Evolutionary conservation across 2,113 vertebrate species (phyloP).

Genomic region (Syngnathus scovelli): DNA sequence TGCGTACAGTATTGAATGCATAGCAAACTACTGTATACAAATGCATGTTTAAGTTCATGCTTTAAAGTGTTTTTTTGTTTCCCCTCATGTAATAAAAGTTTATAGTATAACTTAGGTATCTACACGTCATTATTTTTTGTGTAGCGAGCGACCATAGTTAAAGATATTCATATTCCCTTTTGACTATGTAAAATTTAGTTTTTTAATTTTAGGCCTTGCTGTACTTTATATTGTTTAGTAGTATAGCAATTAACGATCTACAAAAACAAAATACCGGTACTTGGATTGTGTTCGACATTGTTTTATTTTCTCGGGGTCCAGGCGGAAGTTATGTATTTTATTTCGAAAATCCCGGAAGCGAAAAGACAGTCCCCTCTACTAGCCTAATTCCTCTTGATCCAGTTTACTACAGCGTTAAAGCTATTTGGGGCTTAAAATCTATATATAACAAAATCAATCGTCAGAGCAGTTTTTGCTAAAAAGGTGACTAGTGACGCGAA

Average conservation of each 20-base stretch:
- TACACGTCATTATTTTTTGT: background rate
- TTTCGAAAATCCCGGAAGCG: slow-evolving; percentile 10
- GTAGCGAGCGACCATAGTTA: background rate
- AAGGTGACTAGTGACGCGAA: slow-evolving; percentile 2
- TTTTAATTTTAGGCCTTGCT: no score
- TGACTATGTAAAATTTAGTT: no score
- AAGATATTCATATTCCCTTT: no score
- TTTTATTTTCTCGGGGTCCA: background rate
- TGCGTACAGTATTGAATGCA: slow-evolving; percentile 21
- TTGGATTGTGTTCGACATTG: no score
- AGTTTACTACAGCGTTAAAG: background rate
- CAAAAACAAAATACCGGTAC: no score
- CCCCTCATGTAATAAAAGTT: slow-evolving; percentile 7
- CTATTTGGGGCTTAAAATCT: background rate
- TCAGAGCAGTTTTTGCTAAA: background rate
- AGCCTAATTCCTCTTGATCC: background rate
- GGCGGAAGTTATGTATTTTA: background rate
- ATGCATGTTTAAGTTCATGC: slow-evolving; percentile 44
- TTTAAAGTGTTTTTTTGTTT: slow-evolving; percentile 29
- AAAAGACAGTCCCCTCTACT: background rate
- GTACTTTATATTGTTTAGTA: no score
- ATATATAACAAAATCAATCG: background rate
- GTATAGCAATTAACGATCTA: background rate
- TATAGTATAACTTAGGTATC: background rate
- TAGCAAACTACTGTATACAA: slow-evolving; percentile 50